Base-by-base conservation (phyloP, 2,113 vertebrate genomes). In the Arizona elegans region DNA sequence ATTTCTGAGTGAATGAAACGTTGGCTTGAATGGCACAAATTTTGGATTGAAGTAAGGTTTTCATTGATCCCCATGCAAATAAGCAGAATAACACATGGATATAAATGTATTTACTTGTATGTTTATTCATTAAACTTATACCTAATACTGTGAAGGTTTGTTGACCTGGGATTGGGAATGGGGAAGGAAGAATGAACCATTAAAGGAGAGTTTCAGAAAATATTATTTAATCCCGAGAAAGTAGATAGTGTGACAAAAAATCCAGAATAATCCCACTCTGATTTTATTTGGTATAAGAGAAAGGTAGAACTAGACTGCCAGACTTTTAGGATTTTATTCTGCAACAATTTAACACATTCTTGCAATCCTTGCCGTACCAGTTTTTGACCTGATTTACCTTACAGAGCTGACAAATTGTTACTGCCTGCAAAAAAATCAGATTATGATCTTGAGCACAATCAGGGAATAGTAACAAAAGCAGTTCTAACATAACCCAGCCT, bases 401-500 rank as follows among this genome's bases (percentile, higher is more conserved):
- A 38, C 43, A 38, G 8, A 38, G 33, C 75, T 81, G 75, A 81
- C 33, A 43, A 81, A 81, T 43, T 43, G 75, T 85, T 65, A n/a
- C 8, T 59, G 26, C 53, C 52, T 93, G 70, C 55, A 33, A 10
- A 21, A 21, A 62, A 87, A 29, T 24, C 50, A 86, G n/a, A 54
- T 50, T 65, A 10, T 86, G 26, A 87, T 52, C 81, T 90, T 90
- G 81, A 90, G 29, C 33, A 17, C 52, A 53, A 86, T 17, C 56
- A 65, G 55, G 38, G 50, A 86, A 86, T 29, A 58, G 2, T 50
- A 47, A 55, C 50, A 87, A 65, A 90, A 90, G 81, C 15, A 54
- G 12, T 13, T 90, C 90, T 90, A 33, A 65, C 33, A 24, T 90
- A 89, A 90, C 92, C 90, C 52, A 87, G 65, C 55, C 81, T 90